A percentile compares a stretch with the other conserved stretches of the same genome.
These are phyloP conservation scores for Sinella curviseta DNA, from an alignment of 1,140 invertebrate genomes.

Conservation along the genomic window DNA sequence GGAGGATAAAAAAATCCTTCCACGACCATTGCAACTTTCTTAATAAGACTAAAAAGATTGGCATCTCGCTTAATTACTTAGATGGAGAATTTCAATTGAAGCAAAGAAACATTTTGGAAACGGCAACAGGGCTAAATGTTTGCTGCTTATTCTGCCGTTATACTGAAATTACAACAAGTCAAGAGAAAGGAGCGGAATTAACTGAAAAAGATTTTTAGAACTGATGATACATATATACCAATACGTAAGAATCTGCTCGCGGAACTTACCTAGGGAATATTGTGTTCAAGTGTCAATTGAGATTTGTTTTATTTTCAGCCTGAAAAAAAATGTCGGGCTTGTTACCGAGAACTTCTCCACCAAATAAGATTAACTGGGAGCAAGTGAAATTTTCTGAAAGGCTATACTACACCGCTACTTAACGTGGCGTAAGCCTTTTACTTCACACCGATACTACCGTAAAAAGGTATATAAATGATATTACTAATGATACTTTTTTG, in stretches of 20 bases:
- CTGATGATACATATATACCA: neutral
- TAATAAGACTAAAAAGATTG: neutral
- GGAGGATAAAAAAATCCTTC: too few relatives aligned
- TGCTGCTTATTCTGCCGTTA: neutral
- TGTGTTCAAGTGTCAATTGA: neutral
- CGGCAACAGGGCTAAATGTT: neutral
- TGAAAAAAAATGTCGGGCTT: too few relatives aligned
- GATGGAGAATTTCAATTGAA: conserved; percentile 7
- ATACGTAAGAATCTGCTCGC: neutral
- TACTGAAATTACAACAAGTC: neutral
- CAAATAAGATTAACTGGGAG: neutral
- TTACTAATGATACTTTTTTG: too few relatives aligned
- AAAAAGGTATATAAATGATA: too few relatives aligned
- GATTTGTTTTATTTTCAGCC: neutral
- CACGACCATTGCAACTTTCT: neutral
- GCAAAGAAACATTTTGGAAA: neutral
- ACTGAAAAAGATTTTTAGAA: neutral
- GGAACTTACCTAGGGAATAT: neutral
- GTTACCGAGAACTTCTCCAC: neutral
- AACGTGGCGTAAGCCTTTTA: too few relatives aligned
- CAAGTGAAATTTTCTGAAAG: neutral
- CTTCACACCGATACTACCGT: too few relatives aligned
- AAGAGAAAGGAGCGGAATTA: neutral
- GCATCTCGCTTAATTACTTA: conserved; percentile 11
- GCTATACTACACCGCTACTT: too few relatives aligned